phyloP scores from a whole-genome alignment of 2,888 invertebrate genomes.

The Toxonevra muliebris region DNA sequence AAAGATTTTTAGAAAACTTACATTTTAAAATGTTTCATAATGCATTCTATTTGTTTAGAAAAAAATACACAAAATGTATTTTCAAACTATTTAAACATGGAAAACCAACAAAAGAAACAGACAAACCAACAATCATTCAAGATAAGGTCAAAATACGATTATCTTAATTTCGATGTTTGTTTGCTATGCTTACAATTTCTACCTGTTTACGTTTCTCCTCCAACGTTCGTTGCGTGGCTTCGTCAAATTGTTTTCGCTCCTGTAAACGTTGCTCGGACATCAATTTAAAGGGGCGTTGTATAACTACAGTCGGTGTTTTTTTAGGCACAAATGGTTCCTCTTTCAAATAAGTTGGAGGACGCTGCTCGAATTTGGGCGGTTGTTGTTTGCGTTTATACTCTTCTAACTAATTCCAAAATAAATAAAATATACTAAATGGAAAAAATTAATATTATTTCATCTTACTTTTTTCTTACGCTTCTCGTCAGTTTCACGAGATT shows the following conservation, averaged over 20 bases:
- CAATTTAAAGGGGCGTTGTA: conserved; percentile 56
- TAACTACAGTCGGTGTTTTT: conserved; percentile 40
- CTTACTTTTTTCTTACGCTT: conserved; percentile 47
- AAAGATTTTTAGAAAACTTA: too few relatives aligned
- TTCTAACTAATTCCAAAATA: conserved; percentile 43
- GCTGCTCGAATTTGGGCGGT: conserved; percentile 41
- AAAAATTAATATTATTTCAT: not conserved
- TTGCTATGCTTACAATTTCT: conserved; percentile 41
- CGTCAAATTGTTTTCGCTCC: conserved; percentile 57
- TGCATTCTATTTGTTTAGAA: too few relatives aligned
- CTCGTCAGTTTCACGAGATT: conserved; percentile 47
- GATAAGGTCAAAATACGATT: too few relatives aligned
- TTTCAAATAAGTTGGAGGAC: conserved; percentile 43
- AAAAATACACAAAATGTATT: too few relatives aligned
- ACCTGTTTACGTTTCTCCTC: conserved; percentile 60
- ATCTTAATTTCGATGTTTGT: not conserved
- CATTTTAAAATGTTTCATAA: too few relatives aligned
- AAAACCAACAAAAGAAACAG: conserved; percentile 22
- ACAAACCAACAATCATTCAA: not conserved
- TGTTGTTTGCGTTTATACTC: conserved; percentile 44
- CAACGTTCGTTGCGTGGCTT: conserved; percentile 42
- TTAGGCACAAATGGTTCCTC: conserved; percentile 53
- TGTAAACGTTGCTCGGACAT: conserved; percentile 54
- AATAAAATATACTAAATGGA: not conserved
- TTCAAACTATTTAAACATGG: not conserved